Base-by-base conservation (phyloP, 2,113 vertebrate species). In the Paramisgurnus dabryanus region DNA sequence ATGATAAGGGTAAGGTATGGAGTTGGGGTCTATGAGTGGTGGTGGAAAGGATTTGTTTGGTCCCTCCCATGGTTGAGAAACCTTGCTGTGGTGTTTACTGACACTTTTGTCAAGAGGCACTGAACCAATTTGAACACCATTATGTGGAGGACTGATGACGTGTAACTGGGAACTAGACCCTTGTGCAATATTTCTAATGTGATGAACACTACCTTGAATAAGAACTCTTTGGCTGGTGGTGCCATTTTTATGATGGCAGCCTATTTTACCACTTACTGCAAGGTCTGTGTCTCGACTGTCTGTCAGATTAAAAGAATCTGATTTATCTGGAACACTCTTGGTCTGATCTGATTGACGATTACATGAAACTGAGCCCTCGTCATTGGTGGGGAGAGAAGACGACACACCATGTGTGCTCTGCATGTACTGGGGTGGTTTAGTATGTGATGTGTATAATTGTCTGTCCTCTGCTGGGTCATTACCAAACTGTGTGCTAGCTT, bases 1-100 rank as follows among this genome's bases (percentile, higher is more conserved):
- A 85, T 95, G 92, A 50, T 95, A 95, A 82, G 92, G 93, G 73
- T 94, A 96, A 85, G 93, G 90, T 84, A 90, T 87, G 72, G 94
- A 82, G 60, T 90, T 91, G 71, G 94, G 93, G 76, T 96, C 95
- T 82, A 90, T 78, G 71, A 92, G 79, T 86, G 93, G 79, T 85
- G 92, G 80, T 86, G 92, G 86, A 85, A 93, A 95, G 50, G 91
- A 77, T 90, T 95, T 96, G 78, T 87, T 88, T 64, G 86, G 82
- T 57, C 91, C 93, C 39, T 96, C 96, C 97, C 98, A 99, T 7
- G 92, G 89, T 79, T 93, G 94, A 83, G 94, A 84, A 86, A 93
- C 87, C 88, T 94, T 89, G 86, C 89, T 87, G 80, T 89, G 75
- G 88, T 90, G 89, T 87, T 85, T 78, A 86, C 41, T 91, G 84